Evolutionary conservation across 2,888 invertebrate species (phyloP).

Genomic region (Papilio protenor): DNA sequence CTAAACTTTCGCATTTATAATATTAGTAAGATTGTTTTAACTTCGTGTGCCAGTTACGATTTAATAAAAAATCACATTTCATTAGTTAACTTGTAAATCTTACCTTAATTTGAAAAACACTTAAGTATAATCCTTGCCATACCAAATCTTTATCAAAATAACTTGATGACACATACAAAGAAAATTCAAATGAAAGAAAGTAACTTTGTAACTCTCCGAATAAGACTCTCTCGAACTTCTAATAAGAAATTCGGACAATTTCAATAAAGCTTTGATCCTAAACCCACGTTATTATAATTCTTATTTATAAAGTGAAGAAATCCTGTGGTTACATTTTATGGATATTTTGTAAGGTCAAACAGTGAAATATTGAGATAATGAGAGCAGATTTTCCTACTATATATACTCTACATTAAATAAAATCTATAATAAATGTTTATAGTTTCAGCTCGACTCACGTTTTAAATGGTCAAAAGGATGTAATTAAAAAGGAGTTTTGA

Average conservation of each 20-base stretch:
- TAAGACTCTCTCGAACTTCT: constrained; percentile 29
- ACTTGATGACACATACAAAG: constrained; percentile 9
- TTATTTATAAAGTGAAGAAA: constrained; percentile 32
- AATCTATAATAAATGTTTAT: background rate
- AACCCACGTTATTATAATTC: constrained; percentile 35
- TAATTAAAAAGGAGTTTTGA: background rate
- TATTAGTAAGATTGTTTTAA: no score
- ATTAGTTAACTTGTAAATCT: background rate
- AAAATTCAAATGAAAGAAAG: constrained; percentile 28
- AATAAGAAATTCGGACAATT: constrained; percentile 41
- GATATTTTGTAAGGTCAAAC: constrained; percentile 1
- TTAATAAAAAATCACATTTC: background rate
- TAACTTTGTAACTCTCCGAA: constrained; percentile 33
- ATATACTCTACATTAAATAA: background rate
- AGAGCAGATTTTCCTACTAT: background rate
- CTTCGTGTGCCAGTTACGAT: no score
- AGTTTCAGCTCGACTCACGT: background rate
- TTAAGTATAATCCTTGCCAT: background rate
- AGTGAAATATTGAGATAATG: background rate
- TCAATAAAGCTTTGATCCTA: constrained; percentile 40
- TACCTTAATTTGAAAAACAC: background rate
- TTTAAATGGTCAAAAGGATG: background rate
- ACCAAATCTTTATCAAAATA: background rate
- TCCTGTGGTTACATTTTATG: constrained; percentile 10
- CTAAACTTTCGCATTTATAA: no score